Base-by-base conservation (phyloP, 2,797 vertebrate species). In the Lithobates sylvaticus region DNA sequence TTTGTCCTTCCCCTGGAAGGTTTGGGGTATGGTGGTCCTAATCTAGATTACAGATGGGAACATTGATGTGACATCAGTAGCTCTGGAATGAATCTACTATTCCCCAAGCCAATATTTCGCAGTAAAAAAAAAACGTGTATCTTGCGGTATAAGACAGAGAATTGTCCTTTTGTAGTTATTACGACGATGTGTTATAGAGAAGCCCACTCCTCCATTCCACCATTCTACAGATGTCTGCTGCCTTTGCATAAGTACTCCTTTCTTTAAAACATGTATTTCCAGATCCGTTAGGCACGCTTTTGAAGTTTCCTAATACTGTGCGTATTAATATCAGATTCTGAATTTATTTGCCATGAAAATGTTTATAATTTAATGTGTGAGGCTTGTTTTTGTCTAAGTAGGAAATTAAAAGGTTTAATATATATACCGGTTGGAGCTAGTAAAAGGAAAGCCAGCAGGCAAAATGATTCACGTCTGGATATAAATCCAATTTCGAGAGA, bases 381-480 rank as follows among this genome's bases (percentile, higher is more conserved):
- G 50, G 61, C 12, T 65, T 65, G n/a, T 23, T 65, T 23, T 65
- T 65, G 61, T 65, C n/a, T 18, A 70, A 29, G 32, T 36, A 70
- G 68, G 68, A 70, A 29, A 70, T 70, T 29, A 70, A 70, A 70
- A 29, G 15, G 18, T 70, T 29, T 70, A 16, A 36, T 29, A 70
- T 26, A 70, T 70, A 6, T 21, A 34, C 34, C 10, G 26, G 18
- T 18, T 65, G 61, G n/a, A 65, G n/a, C 21, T 26, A 26, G 61
- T 65, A 65, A 65, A 65, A 65, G 23, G 23, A 26, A n/a, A 23
- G 21, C 61, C 61, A 65, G 61, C 21, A 65, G 61, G 61, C 61
- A 65, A 65, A 65, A 65, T 65, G 61, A 65, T 26, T 65, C 61
- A 65, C 61, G 61, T 65, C 61, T 65, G 61, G 61, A 23, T 23